phyloP scores from a whole-genome alignment of 2,113 vertebrate genomes.

The Aldabrachelys gigantea region DNA sequence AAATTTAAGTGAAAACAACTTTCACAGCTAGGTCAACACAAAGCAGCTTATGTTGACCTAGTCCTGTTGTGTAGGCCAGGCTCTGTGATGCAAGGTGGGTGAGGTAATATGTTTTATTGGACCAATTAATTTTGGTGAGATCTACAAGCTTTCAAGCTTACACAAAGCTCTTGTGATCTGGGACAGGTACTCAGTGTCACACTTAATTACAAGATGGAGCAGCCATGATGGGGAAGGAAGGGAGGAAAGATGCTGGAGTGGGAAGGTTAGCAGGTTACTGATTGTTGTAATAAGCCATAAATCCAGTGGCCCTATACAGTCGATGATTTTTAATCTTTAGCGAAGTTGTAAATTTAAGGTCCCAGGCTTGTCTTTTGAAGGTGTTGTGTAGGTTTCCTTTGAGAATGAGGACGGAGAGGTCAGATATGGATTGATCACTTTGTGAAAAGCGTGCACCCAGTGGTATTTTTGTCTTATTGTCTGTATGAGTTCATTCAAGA shows the following conservation, averaged over 20 bases:
- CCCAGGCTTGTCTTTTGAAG: not conserved
- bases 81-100: not conserved
- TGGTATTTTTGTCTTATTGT: not conserved
- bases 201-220: too few species aligned
- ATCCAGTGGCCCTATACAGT: not conserved
- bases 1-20: not conserved
- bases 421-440: not conserved
- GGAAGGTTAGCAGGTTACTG: too few species aligned
- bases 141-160: not conserved
- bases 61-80: not conserved
- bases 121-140: not conserved
- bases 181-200: too few species aligned
- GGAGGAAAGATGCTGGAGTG: too few species aligned
- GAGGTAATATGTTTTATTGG: not conserved
- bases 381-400: not conserved
- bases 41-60: not conserved
- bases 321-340: not conserved
- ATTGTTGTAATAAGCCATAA: not conserved
- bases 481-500: not conserved
- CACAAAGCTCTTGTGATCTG: too few species aligned
- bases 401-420: not conserved
- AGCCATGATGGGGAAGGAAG: too few species aligned
- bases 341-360: not conserved
- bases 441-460: not conserved
- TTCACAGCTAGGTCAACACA: not conserved